Evolutionary conservation across 2,888 invertebrate species (phyloP).

Genomic region (Cetonia aurata): DNA sequence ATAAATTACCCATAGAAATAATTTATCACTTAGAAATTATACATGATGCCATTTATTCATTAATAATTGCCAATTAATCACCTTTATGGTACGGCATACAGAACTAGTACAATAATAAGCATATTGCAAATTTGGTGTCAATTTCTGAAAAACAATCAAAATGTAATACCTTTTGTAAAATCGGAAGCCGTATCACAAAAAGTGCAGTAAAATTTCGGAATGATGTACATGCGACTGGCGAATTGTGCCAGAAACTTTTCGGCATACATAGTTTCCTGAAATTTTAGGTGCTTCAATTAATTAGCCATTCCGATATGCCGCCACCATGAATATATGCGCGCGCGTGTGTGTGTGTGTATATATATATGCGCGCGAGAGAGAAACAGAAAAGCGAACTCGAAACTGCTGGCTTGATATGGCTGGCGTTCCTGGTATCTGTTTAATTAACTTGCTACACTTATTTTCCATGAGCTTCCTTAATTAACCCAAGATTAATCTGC

Average conservation of each 20-base stretch:
- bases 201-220: slow-evolving; percentile 5
- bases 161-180: slow-evolving; percentile 25
- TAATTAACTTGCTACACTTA: slow-evolving; percentile 41
- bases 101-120: too few relatives aligned
- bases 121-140: too few relatives aligned
- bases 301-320: slow-evolving; percentile 26
- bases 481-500: slow-evolving; percentile 41
- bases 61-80: too few relatives aligned
- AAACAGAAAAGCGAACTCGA: slow-evolving; percentile 7
- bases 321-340: neutral
- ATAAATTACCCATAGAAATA: too few relatives aligned
- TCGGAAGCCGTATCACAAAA: slow-evolving; percentile 4
- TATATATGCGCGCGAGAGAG: slow-evolving; percentile 1
- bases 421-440: slow-evolving; percentile 33
- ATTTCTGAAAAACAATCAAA: neutral
- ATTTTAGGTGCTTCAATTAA: slow-evolving; percentile 41
- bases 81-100: too few relatives aligned
- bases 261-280: slow-evolving; percentile 34
- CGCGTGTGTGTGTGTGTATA: too few relatives aligned
- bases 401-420: slow-evolving; percentile 25
- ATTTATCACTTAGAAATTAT: too few relatives aligned
- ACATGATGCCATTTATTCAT: too few relatives aligned
- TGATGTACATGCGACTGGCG: slow-evolving; percentile 18
- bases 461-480: slow-evolving; percentile 42
- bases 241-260: slow-evolving; percentile 32